phyloP scores from a whole-genome alignment of 1,140 invertebrate species.

The Drosophila punjabiensis region DNA sequence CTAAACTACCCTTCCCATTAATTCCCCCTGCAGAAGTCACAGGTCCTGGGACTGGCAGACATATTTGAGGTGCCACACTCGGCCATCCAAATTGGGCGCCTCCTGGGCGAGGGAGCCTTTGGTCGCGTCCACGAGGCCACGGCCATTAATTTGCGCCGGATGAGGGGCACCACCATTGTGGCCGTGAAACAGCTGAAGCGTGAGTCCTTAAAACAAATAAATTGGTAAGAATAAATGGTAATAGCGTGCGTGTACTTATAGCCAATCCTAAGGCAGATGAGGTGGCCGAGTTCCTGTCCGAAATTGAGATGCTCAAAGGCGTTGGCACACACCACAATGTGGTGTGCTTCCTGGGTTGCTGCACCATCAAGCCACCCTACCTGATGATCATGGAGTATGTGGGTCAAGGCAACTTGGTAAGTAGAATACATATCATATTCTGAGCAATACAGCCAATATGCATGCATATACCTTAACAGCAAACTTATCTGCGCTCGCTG shows the following conservation, averaged over 20 bases:
- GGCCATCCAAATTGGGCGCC: constrained; percentile 82
- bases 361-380: constrained; percentile 89
- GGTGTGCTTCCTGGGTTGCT: constrained; percentile 92
- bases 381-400: constrained; percentile 93
- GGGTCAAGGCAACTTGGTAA: constrained; percentile 91
- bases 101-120: constrained; percentile 91
- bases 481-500: constrained; percentile 68
- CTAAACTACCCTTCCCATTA: neutral
- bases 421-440: neutral
- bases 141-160: constrained; percentile 86
- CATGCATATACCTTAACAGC: constrained; percentile 10
- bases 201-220: constrained; percentile 63
- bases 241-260: constrained; percentile 11
- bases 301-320: constrained; percentile 92
- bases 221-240: neutral
- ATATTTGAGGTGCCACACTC: constrained; percentile 77
- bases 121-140: constrained; percentile 89
- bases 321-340: constrained; percentile 92
- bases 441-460: neutral
- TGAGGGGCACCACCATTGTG: constrained; percentile 86
- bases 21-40: constrained; percentile 58
- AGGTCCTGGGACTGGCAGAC: constrained; percentile 70
- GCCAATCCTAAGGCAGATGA: constrained; percentile 87
- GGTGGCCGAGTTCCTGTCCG: constrained; percentile 89
- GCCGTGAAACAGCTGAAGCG: constrained; percentile 91